Conservation (phyloP, 2,888 invertebrate genomes). For the Cryptocheilus praepositus region DNA sequence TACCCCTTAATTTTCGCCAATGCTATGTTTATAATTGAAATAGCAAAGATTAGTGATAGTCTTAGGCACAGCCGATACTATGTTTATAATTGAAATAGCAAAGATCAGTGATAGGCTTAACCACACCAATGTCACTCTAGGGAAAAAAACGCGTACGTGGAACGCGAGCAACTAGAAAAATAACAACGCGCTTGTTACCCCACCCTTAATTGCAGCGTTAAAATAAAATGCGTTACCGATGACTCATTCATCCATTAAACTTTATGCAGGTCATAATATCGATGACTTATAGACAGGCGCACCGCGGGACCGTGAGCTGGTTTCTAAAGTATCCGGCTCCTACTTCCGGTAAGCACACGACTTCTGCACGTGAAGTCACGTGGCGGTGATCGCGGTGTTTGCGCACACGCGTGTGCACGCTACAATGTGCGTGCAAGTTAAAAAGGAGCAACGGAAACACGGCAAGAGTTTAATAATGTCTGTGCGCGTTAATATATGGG, state of each 20-base stretch:
- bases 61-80: too few species aligned
- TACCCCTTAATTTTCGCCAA: too few species aligned
- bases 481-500: too few species aligned
- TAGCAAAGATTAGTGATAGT: too few species aligned
- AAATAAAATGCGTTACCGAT: neutral
- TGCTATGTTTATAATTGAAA: too few species aligned
- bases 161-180: too few species aligned
- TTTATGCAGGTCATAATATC: slow-evolving; percentile 41
- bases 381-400: slow-evolving; percentile 56
- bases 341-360: slow-evolving; percentile 67
- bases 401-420: slow-evolving; percentile 38
- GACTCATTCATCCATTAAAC: slow-evolving; percentile 41
- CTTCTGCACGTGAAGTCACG: slow-evolving; percentile 69
- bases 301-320: slow-evolving; percentile 25
- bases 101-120: too few species aligned
- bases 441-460: slow-evolving; percentile 16
- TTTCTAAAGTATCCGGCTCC: slow-evolving; percentile 61
- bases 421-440: slow-evolving; percentile 21
- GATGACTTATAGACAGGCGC: slow-evolving; percentile 34
- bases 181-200: too few species aligned
- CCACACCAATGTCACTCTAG: too few species aligned
- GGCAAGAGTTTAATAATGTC: neutral
- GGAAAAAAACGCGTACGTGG: too few species aligned
- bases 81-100: too few species aligned
- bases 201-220: too few species aligned